Percentiles rank a stretch among this genome's conserved stretches.
Conservation (phyloP, 2,797 vertebrate species). For the Anabas testudineus region DNA sequence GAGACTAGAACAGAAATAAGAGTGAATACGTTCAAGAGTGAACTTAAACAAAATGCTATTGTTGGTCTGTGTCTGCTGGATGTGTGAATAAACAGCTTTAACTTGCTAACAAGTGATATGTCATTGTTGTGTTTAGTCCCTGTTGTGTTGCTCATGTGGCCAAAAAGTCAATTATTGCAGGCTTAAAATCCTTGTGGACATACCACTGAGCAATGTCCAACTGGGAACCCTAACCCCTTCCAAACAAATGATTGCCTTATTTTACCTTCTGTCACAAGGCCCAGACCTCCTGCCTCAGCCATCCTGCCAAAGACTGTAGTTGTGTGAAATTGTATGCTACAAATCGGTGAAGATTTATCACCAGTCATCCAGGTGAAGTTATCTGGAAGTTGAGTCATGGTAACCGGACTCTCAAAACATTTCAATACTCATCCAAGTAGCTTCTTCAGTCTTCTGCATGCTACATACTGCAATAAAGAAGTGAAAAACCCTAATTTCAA, state of each 20-base stretch:
- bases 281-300: background rate
- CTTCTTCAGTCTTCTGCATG: no score
- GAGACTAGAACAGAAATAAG: no score
- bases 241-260: background rate
- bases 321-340: background rate
- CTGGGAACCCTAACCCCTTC: background rate
- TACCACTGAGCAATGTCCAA: background rate
- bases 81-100: background rate
- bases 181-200: conserved; percentile 3
- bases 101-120: background rate
- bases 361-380: no score
- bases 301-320: background rate
- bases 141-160: background rate
- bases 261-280: conserved; percentile 2
- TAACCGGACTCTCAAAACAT: no score
- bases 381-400: no score
- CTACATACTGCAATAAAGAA: conserved; percentile 4
- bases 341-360: no score
- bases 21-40: no score
- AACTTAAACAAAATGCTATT: no score
- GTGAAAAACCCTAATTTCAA: background rate
- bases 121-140: background rate
- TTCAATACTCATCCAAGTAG: no score
- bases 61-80: background rate
- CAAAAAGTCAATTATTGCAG: background rate